Base-by-base conservation (phyloP, 2,888 invertebrate genomes). In the Xanthorhoe designata region DNA sequence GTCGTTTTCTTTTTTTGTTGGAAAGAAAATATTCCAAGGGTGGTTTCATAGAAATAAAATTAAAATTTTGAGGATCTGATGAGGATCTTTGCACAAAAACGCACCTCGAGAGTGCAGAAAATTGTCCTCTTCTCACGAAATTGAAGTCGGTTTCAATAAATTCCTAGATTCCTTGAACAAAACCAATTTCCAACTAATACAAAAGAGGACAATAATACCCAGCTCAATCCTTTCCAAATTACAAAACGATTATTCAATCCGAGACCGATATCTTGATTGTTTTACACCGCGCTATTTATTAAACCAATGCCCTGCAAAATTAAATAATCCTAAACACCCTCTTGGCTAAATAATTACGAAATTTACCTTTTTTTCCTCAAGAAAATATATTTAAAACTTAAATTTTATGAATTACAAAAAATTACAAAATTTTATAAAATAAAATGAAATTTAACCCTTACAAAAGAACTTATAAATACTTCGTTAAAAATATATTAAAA, bases 291-390 rank as follows among this genome's bases (percentile, higher is more conserved):
- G 55, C 59, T 70, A 64, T 68, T 73, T 71, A 70, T 74, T 71
- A 74, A 76, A 78, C 56, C 70, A 72, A 75, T 73, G 66, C 56
- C 59, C 65, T 75, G 68, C 73, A 69, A 76, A 72, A 75, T 64
- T 10, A 66, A 64, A 75, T 71, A 74, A 72, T 67, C 63, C 61
- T 45, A 55, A 68, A 70, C 61, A 55, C 56, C 65, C 61, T 24
- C 51, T 66, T 63, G 57, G 49, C 64, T 73, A 72, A 72, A 77
- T 73, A 75, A 76, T 78, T 71, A 69, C 68, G 51, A 53, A 64
- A 68, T 64, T 67, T 61, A 61, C 69, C 70, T 73, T 73, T 74
- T n/a, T 73, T 74, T 77, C 63, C 70, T 38, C 54, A 8, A 18
- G 49, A 18, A 58, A 47, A 29, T 57, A 47, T 45, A 19, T 50